A percentile compares a stretch with the other conserved stretches of the same genome.
These are phyloP conservation scores for Pithys albifrons DNA, from an alignment of 2,113 vertebrate species.

Conservation along the genomic window DNA sequence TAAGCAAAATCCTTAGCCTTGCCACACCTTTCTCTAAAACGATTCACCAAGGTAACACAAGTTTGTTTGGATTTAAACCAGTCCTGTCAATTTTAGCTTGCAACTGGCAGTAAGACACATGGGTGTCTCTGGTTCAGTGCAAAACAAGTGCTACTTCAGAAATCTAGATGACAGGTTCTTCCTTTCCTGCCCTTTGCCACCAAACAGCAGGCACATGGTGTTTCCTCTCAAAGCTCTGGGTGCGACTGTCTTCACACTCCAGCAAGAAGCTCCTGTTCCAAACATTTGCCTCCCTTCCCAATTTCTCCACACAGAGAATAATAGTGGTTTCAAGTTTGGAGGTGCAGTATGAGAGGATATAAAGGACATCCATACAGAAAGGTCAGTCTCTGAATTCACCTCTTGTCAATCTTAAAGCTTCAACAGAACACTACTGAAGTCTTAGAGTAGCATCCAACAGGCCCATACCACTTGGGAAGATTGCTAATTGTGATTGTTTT, in stretches of 20 bases:
- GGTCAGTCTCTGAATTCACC: background rate
- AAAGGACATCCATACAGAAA: background rate
- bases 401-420: background rate
- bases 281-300: background rate
- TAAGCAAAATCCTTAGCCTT: background rate
- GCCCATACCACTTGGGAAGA: fast-evolving
- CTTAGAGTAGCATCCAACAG: background rate
- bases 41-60: background rate
- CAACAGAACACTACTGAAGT: background rate
- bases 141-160: background rate
- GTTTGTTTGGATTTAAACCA: background rate
- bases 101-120: background rate
- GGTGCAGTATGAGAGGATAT: background rate
- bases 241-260: background rate
- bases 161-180: background rate
- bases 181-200: background rate
- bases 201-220: fast-evolving
- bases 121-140: background rate
- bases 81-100: background rate
- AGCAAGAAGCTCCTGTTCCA: background rate
- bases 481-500: background rate
- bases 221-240: background rate
- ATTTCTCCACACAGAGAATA: background rate
- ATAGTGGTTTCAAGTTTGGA: background rate
- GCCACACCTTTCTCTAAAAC: background rate